Evolutionary conservation across 1,140 invertebrate species (phyloP).

Genomic region (Eubasilissa regina): DNA sequence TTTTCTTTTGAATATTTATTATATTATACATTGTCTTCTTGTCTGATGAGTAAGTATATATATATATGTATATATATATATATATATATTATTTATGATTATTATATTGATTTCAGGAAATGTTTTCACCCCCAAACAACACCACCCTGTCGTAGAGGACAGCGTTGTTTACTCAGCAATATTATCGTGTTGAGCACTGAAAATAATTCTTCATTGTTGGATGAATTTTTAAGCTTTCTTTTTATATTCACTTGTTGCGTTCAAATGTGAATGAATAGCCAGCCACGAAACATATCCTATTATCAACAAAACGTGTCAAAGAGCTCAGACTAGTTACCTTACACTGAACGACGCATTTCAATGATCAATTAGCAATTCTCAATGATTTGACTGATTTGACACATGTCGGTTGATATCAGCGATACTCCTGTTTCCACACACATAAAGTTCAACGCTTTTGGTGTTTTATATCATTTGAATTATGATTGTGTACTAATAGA

Average conservation of each 20-base stretch:
- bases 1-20: conserved; percentile 41
- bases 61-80: background rate
- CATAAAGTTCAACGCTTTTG: conserved; percentile 31
- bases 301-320: conserved; percentile 7
- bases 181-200: conserved; percentile 48
- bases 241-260: conserved; percentile 34
- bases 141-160: conserved; percentile 41
- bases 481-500: conserved; percentile 39
- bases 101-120: conserved; percentile 41
- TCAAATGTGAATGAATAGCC: conserved; percentile 11
- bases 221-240: conserved; percentile 25
- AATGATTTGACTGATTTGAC: background rate
- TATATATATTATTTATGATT: conserved; percentile 27
- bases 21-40: conserved; percentile 12
- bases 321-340: no score
- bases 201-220: conserved; percentile 40
- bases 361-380: no score
- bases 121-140: conserved; percentile 25
- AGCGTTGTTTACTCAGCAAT: conserved; percentile 48
- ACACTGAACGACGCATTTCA: no score
- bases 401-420: conserved; percentile 10
- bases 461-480: conserved; percentile 26
- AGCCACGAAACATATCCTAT: conserved; percentile 30
- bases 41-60: conserved; percentile 35
- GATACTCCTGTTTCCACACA: conserved; percentile 10